Conservation (phyloP, 2,888 invertebrate species). For the Morpho deidamia region DNA sequence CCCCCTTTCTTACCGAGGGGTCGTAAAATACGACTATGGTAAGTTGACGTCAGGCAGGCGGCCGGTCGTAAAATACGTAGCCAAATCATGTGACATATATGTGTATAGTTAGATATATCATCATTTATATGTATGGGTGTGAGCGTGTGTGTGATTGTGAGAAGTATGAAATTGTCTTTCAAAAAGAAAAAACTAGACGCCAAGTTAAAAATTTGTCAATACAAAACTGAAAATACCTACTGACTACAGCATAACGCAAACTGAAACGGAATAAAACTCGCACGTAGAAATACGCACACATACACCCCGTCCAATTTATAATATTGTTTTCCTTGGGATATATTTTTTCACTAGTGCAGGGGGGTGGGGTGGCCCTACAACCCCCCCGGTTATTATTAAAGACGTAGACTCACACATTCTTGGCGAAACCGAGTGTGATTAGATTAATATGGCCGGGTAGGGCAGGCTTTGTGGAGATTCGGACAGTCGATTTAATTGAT, state of each 20-base stretch:
- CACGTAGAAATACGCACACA: slow-evolving; percentile 32
- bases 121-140: no score
- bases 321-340: slow-evolving; percentile 77
- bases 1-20: no score
- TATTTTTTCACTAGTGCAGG: slow-evolving; percentile 76
- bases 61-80: no score
- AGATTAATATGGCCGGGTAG: slow-evolving; percentile 65
- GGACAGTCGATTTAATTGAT: slow-evolving; percentile 18
- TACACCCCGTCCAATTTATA: slow-evolving; percentile 70
- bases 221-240: slow-evolving; percentile 58
- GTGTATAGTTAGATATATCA: no score
- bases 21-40: no score
- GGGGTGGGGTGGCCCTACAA: slow-evolving; percentile 27
- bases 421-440: slow-evolving; percentile 71
- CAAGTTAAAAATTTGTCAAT: not conserved
- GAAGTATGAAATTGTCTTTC: no score
- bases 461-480: slow-evolving; percentile 17
- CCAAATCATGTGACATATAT: no score
- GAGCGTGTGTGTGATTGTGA: no score
- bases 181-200: not conserved
- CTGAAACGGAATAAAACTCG: slow-evolving; percentile 67
- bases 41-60: no score
- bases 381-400: slow-evolving; percentile 74
- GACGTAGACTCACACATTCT: slow-evolving; percentile 76
- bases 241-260: slow-evolving; percentile 34